A percentile compares a stretch with the other conserved stretches of the same genome.
phyloP scores from a whole-genome alignment of 2,113 vertebrate species.

The Enhydra lutris region DNA sequence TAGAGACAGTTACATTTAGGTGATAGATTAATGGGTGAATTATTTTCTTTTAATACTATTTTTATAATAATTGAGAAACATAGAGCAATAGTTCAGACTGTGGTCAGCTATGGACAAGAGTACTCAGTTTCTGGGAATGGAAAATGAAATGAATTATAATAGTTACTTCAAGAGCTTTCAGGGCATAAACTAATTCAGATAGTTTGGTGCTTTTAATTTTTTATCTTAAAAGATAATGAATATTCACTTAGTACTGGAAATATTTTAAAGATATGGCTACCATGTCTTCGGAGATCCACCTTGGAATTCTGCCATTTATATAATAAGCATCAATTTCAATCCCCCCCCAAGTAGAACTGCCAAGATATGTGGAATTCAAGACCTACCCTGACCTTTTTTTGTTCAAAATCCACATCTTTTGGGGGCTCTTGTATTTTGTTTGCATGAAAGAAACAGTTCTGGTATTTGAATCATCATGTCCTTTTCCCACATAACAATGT shows the following conservation, averaged over 20 bases:
- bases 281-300: not conserved
- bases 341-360: not conserved
- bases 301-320: not conserved
- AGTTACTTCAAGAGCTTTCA: not conserved
- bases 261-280: not conserved
- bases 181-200: not conserved
- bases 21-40: conserved; percentile 5
- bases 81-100: not conserved
- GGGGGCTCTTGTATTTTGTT: not conserved
- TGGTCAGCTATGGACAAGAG: not conserved
- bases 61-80: conserved; percentile 29
- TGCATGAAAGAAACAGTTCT: not conserved
- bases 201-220: not conserved
- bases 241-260: not conserved
- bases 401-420: not conserved
- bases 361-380: conserved; percentile 13
- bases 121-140: not conserved
- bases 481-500: not conserved
- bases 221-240: conserved; percentile 9
- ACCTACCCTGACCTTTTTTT: not conserved
- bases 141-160: not conserved
- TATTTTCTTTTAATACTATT: conserved; percentile 32
- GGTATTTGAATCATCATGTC: not conserved
- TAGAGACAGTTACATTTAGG: conserved; percentile 25
- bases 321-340: not conserved